These are phyloP conservation scores for Digitonthophagus gazella DNA, from an alignment of 2,888 invertebrate species.

Conservation along the genomic window DNA sequence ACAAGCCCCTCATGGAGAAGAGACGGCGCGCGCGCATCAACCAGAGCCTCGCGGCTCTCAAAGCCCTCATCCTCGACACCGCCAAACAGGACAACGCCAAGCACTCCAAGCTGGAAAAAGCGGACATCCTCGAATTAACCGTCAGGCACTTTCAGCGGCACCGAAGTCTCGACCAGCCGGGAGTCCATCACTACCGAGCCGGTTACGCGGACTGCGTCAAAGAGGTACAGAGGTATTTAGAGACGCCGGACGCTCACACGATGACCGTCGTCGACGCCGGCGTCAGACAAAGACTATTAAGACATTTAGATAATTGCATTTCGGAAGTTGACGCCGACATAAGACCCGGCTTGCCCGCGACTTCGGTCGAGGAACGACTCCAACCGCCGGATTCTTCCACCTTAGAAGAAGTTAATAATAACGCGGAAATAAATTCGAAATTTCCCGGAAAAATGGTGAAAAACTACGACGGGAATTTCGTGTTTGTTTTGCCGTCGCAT, in stretches of 20 bases:
- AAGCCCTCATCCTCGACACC: conserved; percentile 69
- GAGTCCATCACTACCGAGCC: conserved; percentile 61
- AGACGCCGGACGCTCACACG: conserved; percentile 61
- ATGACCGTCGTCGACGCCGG: conserved; percentile 58
- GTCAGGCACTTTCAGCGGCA: conserved; percentile 78
- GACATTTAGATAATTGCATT: conserved; percentile 63
- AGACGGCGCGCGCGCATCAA: conserved; percentile 71
- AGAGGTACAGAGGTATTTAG: conserved; percentile 60
- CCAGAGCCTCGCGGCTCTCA: conserved; percentile 70
- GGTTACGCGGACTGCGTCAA: conserved; percentile 66
- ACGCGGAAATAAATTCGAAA: conserved; percentile 39
- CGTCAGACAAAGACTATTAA: conserved; percentile 58
- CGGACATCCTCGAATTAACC: conserved; percentile 80
- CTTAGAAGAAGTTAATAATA: conserved; percentile 45
- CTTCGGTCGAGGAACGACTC: conserved; percentile 37
- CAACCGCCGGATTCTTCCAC: conserved; percentile 49
- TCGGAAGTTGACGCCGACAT: conserved; percentile 60
- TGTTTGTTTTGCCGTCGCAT: conserved; percentile 61
- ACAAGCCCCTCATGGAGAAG: conserved; percentile 79
- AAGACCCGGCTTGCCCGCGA: conserved; percentile 25
- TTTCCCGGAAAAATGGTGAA: conserved; percentile 55
- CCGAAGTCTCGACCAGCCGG: conserved; percentile 63
- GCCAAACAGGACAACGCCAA: conserved; percentile 68
- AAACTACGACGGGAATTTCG: conserved; percentile 61
- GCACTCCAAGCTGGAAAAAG: conserved; percentile 82